Conservation (phyloP, 2,888 invertebrate species). For the Andrena dorsata region DNA sequence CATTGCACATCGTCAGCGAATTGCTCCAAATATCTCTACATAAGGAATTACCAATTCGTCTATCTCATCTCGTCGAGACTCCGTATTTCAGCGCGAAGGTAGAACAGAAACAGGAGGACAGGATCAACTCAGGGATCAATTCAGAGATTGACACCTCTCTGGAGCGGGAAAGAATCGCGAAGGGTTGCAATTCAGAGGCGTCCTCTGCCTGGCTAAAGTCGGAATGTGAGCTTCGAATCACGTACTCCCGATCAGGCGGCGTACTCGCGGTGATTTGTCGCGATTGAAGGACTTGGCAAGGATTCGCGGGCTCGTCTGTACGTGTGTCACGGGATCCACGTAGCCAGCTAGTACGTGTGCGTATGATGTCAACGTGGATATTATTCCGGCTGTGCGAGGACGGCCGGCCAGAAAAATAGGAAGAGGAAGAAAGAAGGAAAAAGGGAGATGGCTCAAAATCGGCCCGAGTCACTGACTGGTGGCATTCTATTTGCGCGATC, state of each 20-base stretch:
- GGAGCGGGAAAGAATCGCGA: neutral
- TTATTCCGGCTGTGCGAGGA: constrained; percentile 58
- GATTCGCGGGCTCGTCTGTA: constrained; percentile 30
- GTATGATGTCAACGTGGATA: constrained; percentile 69
- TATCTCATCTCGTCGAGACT: neutral
- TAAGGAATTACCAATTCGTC: neutral
- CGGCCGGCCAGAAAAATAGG: constrained; percentile 52
- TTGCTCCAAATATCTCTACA: neutral
- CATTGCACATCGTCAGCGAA: neutral
- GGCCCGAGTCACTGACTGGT: constrained; percentile 69
- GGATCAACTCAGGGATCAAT: neutral
- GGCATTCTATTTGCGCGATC: constrained; percentile 73
- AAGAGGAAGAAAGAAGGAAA: constrained; percentile 52
- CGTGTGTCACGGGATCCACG: constrained; percentile 53
- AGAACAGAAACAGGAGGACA: neutral
- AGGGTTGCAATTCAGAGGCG: constrained; percentile 28
- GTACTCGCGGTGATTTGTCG: constrained; percentile 51
- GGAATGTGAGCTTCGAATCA: constrained; percentile 9
- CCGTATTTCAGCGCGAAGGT: neutral
- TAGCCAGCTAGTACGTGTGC: constrained; percentile 43
- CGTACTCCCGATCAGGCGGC: constrained; percentile 35
- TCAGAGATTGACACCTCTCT: neutral
- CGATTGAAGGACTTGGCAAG: constrained; percentile 60
- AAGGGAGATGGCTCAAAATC: constrained; percentile 59
- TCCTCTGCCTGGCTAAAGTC: constrained; percentile 26